phyloP scores from a whole-genome alignment of 2,888 invertebrate genomes.

The Phoenoteleia sp. region DNA sequence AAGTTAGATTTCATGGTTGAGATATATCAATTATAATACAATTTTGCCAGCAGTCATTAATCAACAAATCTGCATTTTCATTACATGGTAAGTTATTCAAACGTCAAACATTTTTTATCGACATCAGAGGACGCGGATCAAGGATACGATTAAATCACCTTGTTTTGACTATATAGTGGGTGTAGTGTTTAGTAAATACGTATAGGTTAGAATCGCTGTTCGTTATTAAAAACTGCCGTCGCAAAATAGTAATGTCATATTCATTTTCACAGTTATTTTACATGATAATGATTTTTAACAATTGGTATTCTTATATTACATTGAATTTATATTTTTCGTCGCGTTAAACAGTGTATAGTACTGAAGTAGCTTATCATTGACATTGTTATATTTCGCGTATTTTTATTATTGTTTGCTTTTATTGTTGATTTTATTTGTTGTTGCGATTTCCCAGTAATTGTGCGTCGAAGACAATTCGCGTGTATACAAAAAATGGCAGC shows the following conservation, averaged over 20 bases:
- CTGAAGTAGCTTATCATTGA: conserved; percentile 13
- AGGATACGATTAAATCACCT: conserved; percentile 27
- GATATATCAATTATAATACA: too few relatives aligned
- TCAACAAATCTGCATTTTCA: too few relatives aligned
- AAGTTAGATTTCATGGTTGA: too few relatives aligned
- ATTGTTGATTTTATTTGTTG: not conserved
- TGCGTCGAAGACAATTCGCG: not conserved
- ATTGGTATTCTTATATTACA: not conserved
- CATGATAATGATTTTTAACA: conserved; percentile 11
- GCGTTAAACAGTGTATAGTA: conserved; percentile 1
- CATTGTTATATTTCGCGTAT: conserved; percentile 1
- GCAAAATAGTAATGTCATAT: conserved; percentile 71
- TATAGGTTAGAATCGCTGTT: conserved; percentile 53
- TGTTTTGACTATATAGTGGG: conserved; percentile 50
- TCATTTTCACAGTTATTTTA: conserved; percentile 55
- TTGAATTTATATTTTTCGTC: conserved; percentile 19
- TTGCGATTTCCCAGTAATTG: not conserved
- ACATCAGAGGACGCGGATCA: conserved; percentile 27
- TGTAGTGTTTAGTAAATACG: conserved; percentile 50
- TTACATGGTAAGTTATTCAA: not conserved
- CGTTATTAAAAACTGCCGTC: conserved; percentile 73
- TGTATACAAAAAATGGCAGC: conserved; percentile 79
- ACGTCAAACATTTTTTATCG: conserved; percentile 17
- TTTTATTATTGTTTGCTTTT: conserved; percentile 3
- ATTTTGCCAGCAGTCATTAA: too few relatives aligned